These are phyloP conservation scores for Pherbina coryleti DNA, from an alignment of 2,888 invertebrate species.

Conservation along the genomic window DNA sequence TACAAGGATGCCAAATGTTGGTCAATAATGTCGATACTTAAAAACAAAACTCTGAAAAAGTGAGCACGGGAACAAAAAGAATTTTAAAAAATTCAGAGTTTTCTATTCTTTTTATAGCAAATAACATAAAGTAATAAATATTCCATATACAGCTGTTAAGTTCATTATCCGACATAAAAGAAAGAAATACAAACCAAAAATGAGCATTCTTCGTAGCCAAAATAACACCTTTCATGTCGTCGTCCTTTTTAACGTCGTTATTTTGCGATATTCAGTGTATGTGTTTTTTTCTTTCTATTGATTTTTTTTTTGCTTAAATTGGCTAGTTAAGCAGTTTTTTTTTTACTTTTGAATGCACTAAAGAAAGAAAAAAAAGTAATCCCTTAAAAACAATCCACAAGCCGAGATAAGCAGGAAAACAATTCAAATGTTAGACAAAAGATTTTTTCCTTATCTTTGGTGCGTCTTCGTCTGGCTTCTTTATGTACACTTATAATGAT, in stretches of 20 bases:
- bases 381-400: conserved; percentile 55
- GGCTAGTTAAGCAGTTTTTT: conserved; percentile 39
- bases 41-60: not conserved
- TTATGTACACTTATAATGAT: conserved; percentile 15
- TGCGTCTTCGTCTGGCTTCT: not conserved
- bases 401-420: conserved; percentile 51
- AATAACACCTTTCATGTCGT: conserved; percentile 45
- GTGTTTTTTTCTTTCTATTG: conserved; percentile 26
- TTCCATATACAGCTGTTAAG: conserved; percentile 29
- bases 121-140: conserved; percentile 31
- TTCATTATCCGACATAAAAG: conserved; percentile 7
- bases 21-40: not conserved
- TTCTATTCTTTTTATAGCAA: not conserved
- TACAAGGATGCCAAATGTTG: not conserved
- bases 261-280: conserved; percentile 16
- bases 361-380: conserved; percentile 29
- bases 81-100: conserved; percentile 19
- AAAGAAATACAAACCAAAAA: conserved; percentile 23
- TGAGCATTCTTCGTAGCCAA: conserved; percentile 32
- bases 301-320: conserved; percentile 41
- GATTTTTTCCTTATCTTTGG: conserved; percentile 20
- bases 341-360: not conserved
- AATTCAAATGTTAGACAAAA: conserved; percentile 41
- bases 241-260: not conserved
- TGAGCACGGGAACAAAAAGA: not conserved